These are phyloP conservation scores for Fregata magnificens DNA, from an alignment of 2,113 vertebrate genomes.

Conservation along the genomic window DNA sequence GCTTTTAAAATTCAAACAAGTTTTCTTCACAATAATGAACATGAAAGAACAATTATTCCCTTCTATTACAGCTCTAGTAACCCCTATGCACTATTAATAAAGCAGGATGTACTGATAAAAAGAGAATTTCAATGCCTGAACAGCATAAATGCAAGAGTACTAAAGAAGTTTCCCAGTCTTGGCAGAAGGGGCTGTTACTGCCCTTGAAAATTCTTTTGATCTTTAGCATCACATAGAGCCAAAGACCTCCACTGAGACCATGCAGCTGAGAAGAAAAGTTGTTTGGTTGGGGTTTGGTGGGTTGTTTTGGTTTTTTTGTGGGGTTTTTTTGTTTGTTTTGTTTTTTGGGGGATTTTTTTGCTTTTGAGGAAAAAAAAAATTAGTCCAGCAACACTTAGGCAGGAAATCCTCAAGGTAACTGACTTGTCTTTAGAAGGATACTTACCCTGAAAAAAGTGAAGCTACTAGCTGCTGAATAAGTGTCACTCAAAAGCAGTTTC, in stretches of 20 bases:
- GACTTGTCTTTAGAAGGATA: slow-evolving; percentile 8
- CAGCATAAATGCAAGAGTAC: background rate
- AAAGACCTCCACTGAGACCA: background rate
- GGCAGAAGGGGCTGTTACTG: background rate
- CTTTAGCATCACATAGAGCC: background rate
- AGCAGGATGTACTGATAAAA: background rate
- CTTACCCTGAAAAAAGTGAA: slow-evolving; percentile 97
- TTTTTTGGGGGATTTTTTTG: background rate
- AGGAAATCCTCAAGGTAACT: background rate
- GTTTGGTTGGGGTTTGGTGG: background rate
- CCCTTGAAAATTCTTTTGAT: background rate
- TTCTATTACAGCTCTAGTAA: background rate
- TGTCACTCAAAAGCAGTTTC: slow-evolving; percentile 99
- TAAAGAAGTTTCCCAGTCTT: background rate
- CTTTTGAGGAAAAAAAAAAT: background rate
- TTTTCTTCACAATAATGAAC: background rate
- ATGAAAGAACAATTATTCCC: background rate
- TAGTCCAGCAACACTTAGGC: background rate
- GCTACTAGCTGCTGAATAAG: slow-evolving; percentile 86
- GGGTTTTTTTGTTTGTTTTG: no score
- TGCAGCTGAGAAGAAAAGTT: background rate
- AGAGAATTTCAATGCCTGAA: background rate
- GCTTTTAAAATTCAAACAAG: background rate
- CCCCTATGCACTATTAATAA: background rate
- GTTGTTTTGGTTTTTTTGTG: no score